Evolutionary conservation across 2,888 invertebrate species (phyloP).

Genomic region (Tachina grossa): DNA sequence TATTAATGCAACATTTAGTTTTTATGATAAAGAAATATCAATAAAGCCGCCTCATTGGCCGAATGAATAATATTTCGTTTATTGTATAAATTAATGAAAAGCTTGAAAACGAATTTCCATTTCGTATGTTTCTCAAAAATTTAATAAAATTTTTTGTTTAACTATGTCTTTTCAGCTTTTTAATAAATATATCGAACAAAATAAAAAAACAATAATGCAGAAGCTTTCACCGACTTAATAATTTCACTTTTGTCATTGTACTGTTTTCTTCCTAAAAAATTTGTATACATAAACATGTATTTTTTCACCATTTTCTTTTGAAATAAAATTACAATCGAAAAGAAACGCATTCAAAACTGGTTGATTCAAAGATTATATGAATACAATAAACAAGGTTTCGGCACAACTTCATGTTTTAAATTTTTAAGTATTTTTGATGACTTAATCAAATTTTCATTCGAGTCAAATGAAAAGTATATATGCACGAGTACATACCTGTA

Average conservation of each 20-base stretch:
- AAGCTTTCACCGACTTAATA: constrained; percentile 7
- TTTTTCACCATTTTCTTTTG: not conserved
- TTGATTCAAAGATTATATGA: constrained; percentile 5
- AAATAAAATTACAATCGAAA: constrained; percentile 1
- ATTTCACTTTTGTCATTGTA: not conserved
- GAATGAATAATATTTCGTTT: no score
- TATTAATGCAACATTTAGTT: no score
- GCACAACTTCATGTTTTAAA: not conserved
- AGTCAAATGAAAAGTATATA: constrained; percentile 10
- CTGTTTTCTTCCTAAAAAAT: not conserved
- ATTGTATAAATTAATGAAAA: no score
- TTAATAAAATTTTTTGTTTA: not conserved
- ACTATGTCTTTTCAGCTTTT: not conserved
- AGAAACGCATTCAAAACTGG: constrained; percentile 37
- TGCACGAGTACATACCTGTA: not conserved
- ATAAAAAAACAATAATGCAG: not conserved
- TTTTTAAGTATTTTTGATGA: constrained; percentile 74
- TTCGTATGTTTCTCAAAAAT: no score
- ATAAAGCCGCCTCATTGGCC: no score
- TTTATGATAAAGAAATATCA: no score
- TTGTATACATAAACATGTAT: no score
- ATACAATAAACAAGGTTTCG: constrained; percentile 14
- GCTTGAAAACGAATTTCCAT: no score
- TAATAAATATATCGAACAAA: not conserved
- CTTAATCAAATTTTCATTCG: constrained; percentile 45